phyloP scores from a whole-genome alignment of 2,888 invertebrate genomes.

The Coelopa pilipes region DNA sequence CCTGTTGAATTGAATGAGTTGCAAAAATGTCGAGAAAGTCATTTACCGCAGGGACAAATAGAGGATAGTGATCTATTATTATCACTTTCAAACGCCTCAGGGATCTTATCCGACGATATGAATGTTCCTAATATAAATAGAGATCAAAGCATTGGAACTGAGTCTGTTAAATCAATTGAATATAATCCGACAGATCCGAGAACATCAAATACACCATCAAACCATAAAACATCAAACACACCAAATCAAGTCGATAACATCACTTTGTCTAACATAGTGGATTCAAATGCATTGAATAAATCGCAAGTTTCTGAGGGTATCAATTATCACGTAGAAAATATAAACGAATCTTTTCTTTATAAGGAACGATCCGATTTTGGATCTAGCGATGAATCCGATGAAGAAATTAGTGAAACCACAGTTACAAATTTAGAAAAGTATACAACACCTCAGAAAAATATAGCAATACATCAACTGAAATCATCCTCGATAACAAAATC shows the following conservation, averaged over 20 bases:
- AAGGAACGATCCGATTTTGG: conserved; percentile 24
- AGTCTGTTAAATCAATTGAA: not conserved
- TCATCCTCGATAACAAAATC: conserved; percentile 7
- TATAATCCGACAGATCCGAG: not conserved
- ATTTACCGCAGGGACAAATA: not conserved
- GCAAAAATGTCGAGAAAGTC: not conserved
- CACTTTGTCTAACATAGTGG: too few relatives aligned
- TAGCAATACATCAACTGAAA: conserved; percentile 1
- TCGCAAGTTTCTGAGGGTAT: not conserved
- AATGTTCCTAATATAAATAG: conserved; percentile 37
- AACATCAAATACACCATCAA: not conserved
- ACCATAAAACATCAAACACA: not conserved
- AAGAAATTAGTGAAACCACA: not conserved
- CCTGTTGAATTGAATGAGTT: conserved; percentile 4
- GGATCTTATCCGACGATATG: conserved; percentile 35
- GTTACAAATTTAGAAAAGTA: not conserved
- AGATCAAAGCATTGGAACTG: not conserved
- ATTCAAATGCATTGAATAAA: not conserved
- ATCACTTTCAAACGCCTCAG: not conserved
- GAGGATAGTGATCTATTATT: not conserved
- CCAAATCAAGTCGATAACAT: not conserved
- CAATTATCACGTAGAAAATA: not conserved
- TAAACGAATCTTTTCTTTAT: conserved; percentile 9
- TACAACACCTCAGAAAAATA: not conserved
- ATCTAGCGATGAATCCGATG: conserved; percentile 1